Conservation (phyloP, 2,113 vertebrate species). For the Grammomys dolichurus region DNA sequence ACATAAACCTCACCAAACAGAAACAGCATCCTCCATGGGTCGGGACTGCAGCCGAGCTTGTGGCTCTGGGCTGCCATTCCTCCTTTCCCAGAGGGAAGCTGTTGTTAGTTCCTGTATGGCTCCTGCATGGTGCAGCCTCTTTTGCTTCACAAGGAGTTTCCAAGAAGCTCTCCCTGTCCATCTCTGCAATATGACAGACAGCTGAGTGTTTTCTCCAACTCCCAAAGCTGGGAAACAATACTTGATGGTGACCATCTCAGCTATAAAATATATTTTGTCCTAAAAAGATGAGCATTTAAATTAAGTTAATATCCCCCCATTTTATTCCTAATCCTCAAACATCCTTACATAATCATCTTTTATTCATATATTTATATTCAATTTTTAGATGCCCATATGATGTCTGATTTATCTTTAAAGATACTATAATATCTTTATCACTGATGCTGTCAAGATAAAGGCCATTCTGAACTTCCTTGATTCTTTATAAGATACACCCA, state of each 20-base stretch:
- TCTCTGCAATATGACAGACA: background rate
- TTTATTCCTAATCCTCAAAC: background rate
- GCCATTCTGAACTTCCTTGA: background rate
- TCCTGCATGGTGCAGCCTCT: background rate
- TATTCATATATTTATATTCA: background rate
- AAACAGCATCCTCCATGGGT: background rate
- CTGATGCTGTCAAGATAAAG: background rate
- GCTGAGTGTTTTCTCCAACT: background rate
- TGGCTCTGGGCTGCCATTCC: background rate
- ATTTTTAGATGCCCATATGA: slow-evolving; percentile 10
- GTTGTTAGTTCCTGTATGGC: background rate
- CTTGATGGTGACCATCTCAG: background rate
- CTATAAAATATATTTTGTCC: background rate
- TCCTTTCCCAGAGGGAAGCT: background rate
- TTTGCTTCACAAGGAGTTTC: background rate
- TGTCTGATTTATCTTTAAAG: slow-evolving; percentile 45
- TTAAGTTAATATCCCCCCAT: background rate
- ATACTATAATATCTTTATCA: background rate
- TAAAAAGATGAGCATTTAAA: slow-evolving; percentile 5
- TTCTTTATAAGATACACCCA: background rate
- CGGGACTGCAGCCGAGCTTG: rapidly evolving
- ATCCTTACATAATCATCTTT: background rate
- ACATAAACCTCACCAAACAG: background rate
- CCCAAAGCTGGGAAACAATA: background rate
- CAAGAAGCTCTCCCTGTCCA: background rate